These are phyloP conservation scores for Notocelia uddmanniana DNA, from an alignment of 2,888 invertebrate species.

Conservation along the genomic window DNA sequence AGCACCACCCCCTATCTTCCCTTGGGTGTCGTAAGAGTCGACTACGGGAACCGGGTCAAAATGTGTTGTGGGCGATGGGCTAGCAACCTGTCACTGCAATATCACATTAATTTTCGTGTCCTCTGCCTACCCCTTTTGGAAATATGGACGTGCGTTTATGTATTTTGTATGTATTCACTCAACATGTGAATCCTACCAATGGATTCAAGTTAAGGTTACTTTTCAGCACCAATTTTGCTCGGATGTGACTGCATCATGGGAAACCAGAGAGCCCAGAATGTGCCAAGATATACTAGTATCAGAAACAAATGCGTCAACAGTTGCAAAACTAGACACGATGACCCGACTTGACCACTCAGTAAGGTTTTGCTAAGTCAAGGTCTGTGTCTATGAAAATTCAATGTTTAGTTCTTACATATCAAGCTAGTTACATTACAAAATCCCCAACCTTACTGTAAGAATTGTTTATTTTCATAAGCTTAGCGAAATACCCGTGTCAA, in stretches of 20 bases:
- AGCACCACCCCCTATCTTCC: no score
- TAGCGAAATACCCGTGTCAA: neutral
- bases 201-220: neutral
- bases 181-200: no score
- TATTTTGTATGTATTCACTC: no score
- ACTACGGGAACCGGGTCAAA: no score
- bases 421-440: constrained; percentile 2
- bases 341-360: neutral
- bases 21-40: no score
- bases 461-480: constrained; percentile 5
- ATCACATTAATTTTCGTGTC: no score
- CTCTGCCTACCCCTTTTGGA: no score
- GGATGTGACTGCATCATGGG: neutral
- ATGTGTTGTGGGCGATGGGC: no score
- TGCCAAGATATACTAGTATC: neutral
- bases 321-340: neutral
- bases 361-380: constrained; percentile 3
- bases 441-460: neutral
- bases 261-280: neutral
- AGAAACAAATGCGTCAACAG: neutral
- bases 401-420: neutral
- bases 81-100: no score
- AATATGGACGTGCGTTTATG: no score
- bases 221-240: neutral
- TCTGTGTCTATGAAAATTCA: neutral